phyloP scores from a whole-genome alignment of 2,888 invertebrate genomes.

The Drepana falcataria region DNA sequence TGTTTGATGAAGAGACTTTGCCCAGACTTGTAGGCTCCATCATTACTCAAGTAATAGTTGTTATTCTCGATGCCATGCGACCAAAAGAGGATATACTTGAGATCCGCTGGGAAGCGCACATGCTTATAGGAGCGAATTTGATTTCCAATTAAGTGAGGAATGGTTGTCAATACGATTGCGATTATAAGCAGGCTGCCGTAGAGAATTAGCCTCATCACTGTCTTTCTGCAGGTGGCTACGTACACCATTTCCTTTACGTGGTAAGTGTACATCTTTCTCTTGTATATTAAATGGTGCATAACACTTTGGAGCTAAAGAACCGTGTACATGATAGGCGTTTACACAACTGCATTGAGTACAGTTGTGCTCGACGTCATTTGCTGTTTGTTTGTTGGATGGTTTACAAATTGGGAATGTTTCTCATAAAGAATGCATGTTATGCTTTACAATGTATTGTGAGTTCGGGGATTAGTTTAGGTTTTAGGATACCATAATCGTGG shows the following conservation, averaged over 20 bases:
- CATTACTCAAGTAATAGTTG: constrained; percentile 14
- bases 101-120: constrained; percentile 42
- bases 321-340: not conserved
- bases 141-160: constrained; percentile 32
- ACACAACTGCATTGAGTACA: not conserved
- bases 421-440: constrained; percentile 14
- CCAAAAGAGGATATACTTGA: constrained; percentile 65
- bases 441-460: not conserved
- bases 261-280: constrained; percentile 25
- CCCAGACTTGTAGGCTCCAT: constrained; percentile 30
- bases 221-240: constrained; percentile 30
- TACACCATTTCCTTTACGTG: constrained; percentile 46
- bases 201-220: constrained; percentile 26
- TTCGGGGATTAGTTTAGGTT: not conserved
- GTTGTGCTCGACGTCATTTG: not conserved
- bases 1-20: constrained; percentile 51
- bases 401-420: constrained; percentile 16
- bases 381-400: not conserved
- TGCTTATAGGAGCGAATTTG: constrained; percentile 10
- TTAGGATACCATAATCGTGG: too few relatives aligned
- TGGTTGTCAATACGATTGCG: constrained; percentile 29
- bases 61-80: not conserved
- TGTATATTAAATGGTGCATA: not conserved
- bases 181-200: constrained; percentile 23
- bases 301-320: not conserved